Conservation (phyloP, 2,797 vertebrate species). For the Mormyrops boulengeri region DNA sequence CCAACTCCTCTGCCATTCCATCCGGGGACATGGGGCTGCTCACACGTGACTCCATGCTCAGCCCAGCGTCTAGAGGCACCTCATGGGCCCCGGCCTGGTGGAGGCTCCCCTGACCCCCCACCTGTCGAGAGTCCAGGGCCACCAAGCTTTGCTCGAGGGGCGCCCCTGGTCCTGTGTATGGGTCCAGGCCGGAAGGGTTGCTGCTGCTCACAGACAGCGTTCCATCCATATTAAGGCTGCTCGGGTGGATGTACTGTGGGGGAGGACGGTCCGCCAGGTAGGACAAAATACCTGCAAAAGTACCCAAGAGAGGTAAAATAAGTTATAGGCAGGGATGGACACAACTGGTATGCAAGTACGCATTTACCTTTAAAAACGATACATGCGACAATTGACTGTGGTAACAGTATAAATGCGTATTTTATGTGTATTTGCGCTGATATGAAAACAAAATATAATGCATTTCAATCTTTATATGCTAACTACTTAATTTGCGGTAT, state of each 20-base stretch:
- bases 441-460: background rate
- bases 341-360: background rate
- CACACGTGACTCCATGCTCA: slow-evolving; percentile 86
- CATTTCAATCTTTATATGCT: background rate
- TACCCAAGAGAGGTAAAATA: background rate
- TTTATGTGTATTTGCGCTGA: background rate
- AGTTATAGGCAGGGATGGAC: background rate
- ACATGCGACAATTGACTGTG: background rate
- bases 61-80: slow-evolving; percentile 75
- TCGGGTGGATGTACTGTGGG: slow-evolving; percentile 95
- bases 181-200: slow-evolving; percentile 79
- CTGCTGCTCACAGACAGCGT: slow-evolving; percentile 78
- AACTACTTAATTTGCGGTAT: background rate
- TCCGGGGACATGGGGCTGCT: slow-evolving; percentile 90
- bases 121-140: slow-evolving; percentile 81
- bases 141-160: slow-evolving; percentile 85
- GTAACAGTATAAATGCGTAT: background rate
- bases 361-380: background rate
- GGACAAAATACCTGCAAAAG: slow-evolving; percentile 82
- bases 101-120: slow-evolving; percentile 70
- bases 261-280: slow-evolving; percentile 96
- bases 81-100: slow-evolving; percentile 81
- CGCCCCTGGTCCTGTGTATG: slow-evolving; percentile 76
- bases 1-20: slow-evolving; percentile 81
- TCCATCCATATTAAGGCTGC: slow-evolving; percentile 84